phyloP scores from a whole-genome alignment of 2,888 invertebrate species.

The Xylocampa areola region DNA sequence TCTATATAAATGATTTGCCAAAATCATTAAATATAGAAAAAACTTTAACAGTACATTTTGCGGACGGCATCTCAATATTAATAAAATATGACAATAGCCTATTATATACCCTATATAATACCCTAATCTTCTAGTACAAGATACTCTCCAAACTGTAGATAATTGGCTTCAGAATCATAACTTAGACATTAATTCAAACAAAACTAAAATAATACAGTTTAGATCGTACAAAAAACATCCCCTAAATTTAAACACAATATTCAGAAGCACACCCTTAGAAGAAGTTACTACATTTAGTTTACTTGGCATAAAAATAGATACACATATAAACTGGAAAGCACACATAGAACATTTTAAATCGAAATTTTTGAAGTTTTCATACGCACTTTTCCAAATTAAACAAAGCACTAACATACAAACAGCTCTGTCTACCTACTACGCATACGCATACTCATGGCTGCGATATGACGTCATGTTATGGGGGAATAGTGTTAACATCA shows the following conservation, averaged over 20 bases:
- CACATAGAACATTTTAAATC: constrained; percentile 5
- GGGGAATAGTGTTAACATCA: no score
- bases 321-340: no score
- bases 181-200: background rate
- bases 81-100: background rate
- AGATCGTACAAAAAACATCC: background rate
- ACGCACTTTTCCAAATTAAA: background rate
- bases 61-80: background rate
- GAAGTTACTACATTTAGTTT: background rate
- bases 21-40: background rate
- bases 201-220: constrained; percentile 1
- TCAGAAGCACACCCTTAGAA: no score
- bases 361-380: background rate
- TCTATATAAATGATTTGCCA: no score
- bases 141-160: background rate
- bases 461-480: no score
- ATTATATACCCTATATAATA: no score
- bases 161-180: background rate
- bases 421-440: constrained; percentile 1
- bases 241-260: background rate
- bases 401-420: background rate
- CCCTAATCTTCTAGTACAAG: background rate
- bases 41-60: background rate
- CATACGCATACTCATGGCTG: no score
- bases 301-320: no score